Conservation (phyloP, 2,888 invertebrate genomes). For the Polymixis flavicincta region DNA sequence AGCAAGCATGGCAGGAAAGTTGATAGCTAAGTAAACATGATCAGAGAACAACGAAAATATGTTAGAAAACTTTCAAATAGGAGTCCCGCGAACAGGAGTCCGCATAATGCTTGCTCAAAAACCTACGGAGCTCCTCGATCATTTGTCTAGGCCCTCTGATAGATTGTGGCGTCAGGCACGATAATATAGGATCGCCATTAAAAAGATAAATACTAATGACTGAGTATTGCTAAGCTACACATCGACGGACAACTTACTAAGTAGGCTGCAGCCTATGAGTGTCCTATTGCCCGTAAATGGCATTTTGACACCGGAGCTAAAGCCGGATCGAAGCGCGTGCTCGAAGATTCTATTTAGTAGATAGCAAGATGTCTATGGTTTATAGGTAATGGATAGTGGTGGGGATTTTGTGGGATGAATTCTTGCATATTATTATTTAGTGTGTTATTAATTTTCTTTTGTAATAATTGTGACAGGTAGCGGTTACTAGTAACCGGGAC, state of each 20-base stretch:
- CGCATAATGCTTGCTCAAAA: no score
- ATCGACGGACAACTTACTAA: slow-evolving; percentile 17
- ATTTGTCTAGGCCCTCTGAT: background rate
- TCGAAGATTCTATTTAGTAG: slow-evolving; percentile 27
- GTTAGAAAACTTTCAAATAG: no score
- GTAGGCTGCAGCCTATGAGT: slow-evolving; percentile 34
- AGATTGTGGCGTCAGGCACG: background rate
- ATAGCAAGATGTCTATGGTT: slow-evolving; percentile 39
- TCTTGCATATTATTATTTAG: slow-evolving; percentile 9
- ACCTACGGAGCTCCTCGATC: no score
- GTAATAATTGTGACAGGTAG: background rate
- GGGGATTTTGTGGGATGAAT: slow-evolving; percentile 5
- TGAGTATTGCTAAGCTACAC: slow-evolving; percentile 12
- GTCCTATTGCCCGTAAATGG: slow-evolving; percentile 46
- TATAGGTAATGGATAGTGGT: slow-evolving; percentile 1
- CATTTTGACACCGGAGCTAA: slow-evolving; percentile 43
- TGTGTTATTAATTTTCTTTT: background rate
- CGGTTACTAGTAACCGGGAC: no score
- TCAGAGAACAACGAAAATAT: no score
- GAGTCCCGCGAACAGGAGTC: no score
- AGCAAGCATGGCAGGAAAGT: no score
- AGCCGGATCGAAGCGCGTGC: slow-evolving; percentile 31
- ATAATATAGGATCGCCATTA: background rate
- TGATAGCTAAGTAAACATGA: no score
- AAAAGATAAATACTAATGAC: slow-evolving; percentile 1